Conservation (phyloP, 1,140 invertebrate species). For the Protaetia brevitarsis region DNA sequence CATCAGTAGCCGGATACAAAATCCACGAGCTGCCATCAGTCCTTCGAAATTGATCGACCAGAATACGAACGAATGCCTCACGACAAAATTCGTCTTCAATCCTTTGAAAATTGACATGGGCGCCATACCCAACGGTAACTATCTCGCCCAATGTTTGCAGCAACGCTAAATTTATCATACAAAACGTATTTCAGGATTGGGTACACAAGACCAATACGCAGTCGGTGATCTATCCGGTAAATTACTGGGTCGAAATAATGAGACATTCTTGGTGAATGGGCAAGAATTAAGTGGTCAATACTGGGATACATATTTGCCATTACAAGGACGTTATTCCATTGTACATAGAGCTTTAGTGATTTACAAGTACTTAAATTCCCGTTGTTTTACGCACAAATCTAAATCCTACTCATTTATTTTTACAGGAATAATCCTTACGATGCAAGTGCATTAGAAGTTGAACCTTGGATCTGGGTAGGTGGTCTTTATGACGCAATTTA, state of each 20-base stretch:
- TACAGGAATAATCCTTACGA: slow-evolving; percentile 46
- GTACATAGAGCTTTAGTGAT: slow-evolving; percentile 80
- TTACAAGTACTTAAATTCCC: slow-evolving; percentile 60
- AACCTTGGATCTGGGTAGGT: slow-evolving; percentile 67
- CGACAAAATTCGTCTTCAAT: slow-evolving; percentile 68
- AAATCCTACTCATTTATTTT: no score
- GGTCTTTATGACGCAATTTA: slow-evolving; percentile 62
- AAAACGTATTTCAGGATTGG: slow-evolving; percentile 53
- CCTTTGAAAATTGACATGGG: slow-evolving; percentile 59
- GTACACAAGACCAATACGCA: slow-evolving; percentile 85
- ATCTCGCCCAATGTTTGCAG: neutral
- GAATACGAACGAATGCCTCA: slow-evolving; percentile 56
- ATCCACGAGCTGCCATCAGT: slow-evolving; percentile 66
- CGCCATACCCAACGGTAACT: slow-evolving; percentile 58
- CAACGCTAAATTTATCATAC: slow-evolving; percentile 28
- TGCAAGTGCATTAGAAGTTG: slow-evolving; percentile 42
- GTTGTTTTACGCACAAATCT: no score
- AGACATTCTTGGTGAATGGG: slow-evolving; percentile 63
- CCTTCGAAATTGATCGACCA: slow-evolving; percentile 52
- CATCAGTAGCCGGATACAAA: slow-evolving; percentile 61
- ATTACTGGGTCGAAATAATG: slow-evolving; percentile 68
- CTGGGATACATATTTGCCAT: slow-evolving; percentile 82
- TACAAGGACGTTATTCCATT: slow-evolving; percentile 77
- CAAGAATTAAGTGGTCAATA: slow-evolving; percentile 69
- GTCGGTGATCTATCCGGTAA: slow-evolving; percentile 90